phyloP scores from a whole-genome alignment of 2,113 vertebrate genomes.

The Paracanthobrama guichenoti region DNA sequence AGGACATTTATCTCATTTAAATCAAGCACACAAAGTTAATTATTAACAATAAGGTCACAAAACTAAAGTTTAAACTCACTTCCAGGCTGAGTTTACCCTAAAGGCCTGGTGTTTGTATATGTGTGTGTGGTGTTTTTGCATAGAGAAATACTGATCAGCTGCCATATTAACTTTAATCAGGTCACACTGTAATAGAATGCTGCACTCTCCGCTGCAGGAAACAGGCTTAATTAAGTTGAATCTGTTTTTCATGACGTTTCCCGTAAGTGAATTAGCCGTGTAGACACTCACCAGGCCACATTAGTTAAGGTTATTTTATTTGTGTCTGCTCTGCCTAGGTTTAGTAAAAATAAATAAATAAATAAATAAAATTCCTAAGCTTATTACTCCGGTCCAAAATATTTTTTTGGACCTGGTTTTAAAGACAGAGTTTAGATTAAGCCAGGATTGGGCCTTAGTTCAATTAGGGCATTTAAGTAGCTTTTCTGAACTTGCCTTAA shows the following conservation, averaged over 20 bases:
- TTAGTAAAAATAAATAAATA: too few relatives aligned
- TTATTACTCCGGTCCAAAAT: not conserved
- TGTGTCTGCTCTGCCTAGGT: slow-evolving; percentile 45
- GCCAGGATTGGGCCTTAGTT: too few relatives aligned
- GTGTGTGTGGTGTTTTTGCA: slow-evolving; percentile 10
- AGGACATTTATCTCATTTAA: not conserved
- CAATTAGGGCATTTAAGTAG: too few relatives aligned
- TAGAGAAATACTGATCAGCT: slow-evolving; percentile 50
- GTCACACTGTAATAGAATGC: slow-evolving; percentile 52
- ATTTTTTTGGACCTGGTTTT: too few relatives aligned
- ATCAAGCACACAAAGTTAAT: slow-evolving; percentile 8
- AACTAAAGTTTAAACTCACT: slow-evolving; percentile 27
- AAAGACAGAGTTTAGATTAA: too few relatives aligned
- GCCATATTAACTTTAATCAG: slow-evolving; percentile 52
- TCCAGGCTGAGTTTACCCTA: slow-evolving; percentile 28
- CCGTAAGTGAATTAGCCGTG: slow-evolving; percentile 52
- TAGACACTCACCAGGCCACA: slow-evolving; percentile 50
- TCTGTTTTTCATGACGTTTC: slow-evolving; percentile 56
- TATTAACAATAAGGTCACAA: slow-evolving; percentile 17
- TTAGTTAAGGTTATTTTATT: slow-evolving; percentile 58
- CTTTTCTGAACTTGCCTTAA: too few relatives aligned
- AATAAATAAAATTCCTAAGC: too few relatives aligned
- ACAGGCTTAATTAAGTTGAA: slow-evolving; percentile 58
- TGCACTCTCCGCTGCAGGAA: slow-evolving; percentile 54
- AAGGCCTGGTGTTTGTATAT: slow-evolving; percentile 27